A percentile compares a stretch with the other conserved stretches of the same genome.
phyloP scores from a whole-genome alignment of 2,888 invertebrate species.

The Operophtera brumata region DNA sequence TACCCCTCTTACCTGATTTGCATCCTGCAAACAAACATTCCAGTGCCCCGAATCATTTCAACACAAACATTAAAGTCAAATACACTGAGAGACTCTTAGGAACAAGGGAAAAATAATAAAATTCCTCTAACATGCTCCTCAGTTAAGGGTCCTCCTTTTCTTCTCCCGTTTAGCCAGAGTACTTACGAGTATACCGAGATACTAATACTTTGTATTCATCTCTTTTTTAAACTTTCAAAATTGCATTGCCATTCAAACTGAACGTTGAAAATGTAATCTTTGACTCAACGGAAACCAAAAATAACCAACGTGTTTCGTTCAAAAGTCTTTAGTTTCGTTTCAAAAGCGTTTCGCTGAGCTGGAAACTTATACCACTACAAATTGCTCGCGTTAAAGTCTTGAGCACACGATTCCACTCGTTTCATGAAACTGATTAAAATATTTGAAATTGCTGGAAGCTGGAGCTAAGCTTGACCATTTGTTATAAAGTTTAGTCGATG shows the following conservation, averaged over 20 bases:
- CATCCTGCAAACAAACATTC: no score
- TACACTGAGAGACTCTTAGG: no score
- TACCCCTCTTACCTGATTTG: no score
- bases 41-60: no score
- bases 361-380: conserved; percentile 18
- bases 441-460: conserved; percentile 2
- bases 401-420: background rate
- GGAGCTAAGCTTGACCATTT: conserved; percentile 1
- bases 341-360: conserved; percentile 18
- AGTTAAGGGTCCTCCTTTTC: no score
- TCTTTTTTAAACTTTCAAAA: background rate
- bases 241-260: background rate
- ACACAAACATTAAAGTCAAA: no score
- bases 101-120: no score
- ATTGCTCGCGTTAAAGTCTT: conserved; percentile 23
- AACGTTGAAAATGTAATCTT: background rate
- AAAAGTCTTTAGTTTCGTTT: conserved; percentile 16
- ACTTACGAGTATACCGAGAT: background rate
- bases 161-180: no score
- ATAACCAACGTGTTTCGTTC: conserved; percentile 15
- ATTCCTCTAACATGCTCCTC: no score
- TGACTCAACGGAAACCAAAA: conserved; percentile 6
- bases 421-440: conserved; percentile 11
- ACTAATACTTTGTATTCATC: background rate
- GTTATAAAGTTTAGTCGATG: conserved; percentile 1